These are phyloP conservation scores for Alligator mississippiensis DNA, from an alignment of 2,113 vertebrate species.

Conservation along the genomic window DNA sequence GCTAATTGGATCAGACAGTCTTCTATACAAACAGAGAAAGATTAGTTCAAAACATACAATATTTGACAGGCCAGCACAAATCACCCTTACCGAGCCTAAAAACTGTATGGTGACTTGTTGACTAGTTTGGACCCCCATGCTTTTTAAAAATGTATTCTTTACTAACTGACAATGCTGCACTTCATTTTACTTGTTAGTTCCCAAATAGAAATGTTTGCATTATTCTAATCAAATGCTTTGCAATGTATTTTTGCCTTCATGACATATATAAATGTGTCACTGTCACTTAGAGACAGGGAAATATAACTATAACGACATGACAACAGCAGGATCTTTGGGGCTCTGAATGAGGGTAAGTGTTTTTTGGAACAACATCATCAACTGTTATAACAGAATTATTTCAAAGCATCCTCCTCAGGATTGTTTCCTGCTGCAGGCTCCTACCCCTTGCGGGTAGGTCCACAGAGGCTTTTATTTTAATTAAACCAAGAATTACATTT, in stretches of 20 bases:
- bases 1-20: constrained; percentile 48
- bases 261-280: constrained; percentile 64
- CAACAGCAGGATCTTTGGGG: constrained; percentile 31
- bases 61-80: constrained; percentile 44
- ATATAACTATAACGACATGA: constrained; percentile 22
- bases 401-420: constrained; percentile 25
- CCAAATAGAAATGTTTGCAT: background rate
- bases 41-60: constrained; percentile 46
- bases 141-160: background rate
- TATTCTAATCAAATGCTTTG: constrained; percentile 49
- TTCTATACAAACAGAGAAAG: constrained; percentile 40
- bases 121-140: constrained; percentile 4
- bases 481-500: constrained; percentile 54
- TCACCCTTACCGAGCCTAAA: constrained; percentile 20
- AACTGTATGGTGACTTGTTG: background rate
- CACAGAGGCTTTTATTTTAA: constrained; percentile 56
- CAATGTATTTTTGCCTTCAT: constrained; percentile 31
- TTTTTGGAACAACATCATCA: constrained; percentile 17
- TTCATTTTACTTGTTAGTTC: constrained; percentile 14
- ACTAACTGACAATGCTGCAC: background rate
- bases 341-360: constrained; percentile 48
- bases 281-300: constrained; percentile 66
- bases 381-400: constrained; percentile 16
- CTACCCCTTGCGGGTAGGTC: background rate
- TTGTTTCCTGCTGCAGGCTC: background rate